Conservation (phyloP, 2,888 invertebrate genomes). For the Plusia festucae region DNA sequence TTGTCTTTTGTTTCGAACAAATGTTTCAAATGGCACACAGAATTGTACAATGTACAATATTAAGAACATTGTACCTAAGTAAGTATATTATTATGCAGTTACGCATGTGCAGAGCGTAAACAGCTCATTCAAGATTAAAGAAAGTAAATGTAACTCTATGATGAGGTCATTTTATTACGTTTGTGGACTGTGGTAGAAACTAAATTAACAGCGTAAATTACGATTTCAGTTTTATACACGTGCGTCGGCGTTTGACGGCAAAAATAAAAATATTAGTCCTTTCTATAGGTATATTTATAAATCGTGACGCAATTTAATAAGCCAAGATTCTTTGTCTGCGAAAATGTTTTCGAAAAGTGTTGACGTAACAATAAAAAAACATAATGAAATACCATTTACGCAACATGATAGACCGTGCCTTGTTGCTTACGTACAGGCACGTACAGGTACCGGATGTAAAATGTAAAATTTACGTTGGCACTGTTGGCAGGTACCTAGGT, state of each 20-base stretch:
- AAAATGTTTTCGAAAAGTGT: background rate
- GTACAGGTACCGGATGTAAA: too few relatives aligned
- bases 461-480: too few relatives aligned
- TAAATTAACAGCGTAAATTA: too few relatives aligned
- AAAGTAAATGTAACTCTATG: background rate
- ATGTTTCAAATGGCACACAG: too few relatives aligned
- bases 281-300: background rate
- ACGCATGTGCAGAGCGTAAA: background rate
- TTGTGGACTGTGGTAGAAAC: background rate
- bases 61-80: too few relatives aligned
- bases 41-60: too few relatives aligned
- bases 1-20: too few relatives aligned
- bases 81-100: background rate
- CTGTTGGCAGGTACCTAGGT: too few relatives aligned
- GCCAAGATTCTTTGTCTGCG: background rate
- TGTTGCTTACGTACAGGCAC: too few relatives aligned
- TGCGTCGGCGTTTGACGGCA: background rate
- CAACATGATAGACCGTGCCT: too few relatives aligned
- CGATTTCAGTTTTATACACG: background rate
- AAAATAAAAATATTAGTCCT: conserved; percentile 1
- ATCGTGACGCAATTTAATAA: background rate
- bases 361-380: background rate
- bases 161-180: background rate
- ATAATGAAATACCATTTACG: too few relatives aligned
- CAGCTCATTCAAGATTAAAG: background rate